A percentile compares a stretch with the other conserved stretches of the same genome.
These are phyloP conservation scores for Listronotus oregonensis DNA, from an alignment of 1,140 invertebrate species.

Conservation along the genomic window DNA sequence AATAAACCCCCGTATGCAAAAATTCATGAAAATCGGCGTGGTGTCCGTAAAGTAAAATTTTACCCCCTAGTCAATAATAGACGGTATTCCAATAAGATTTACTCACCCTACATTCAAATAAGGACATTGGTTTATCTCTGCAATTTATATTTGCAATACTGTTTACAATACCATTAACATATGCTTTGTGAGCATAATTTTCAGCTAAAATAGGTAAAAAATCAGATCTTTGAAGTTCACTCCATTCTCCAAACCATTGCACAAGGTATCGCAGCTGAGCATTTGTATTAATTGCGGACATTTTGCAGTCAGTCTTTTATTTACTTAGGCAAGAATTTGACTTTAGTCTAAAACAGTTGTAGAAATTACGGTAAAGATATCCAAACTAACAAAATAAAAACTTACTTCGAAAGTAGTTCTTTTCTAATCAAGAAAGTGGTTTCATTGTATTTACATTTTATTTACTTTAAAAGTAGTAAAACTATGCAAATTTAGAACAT, in stretches of 20 bases:
- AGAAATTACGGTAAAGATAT: no score
- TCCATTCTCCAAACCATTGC: conserved; percentile 89
- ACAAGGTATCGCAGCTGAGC: conserved; percentile 78
- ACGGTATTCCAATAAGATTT: no score
- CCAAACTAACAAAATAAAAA: no score
- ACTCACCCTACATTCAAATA: conserved; percentile 85
- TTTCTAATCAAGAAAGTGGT: no score
- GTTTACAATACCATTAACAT: conserved; percentile 76
- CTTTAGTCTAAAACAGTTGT: conserved; percentile 14
- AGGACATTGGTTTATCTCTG: conserved; percentile 76
- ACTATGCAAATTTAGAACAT: no score
- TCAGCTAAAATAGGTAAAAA: conserved; percentile 79
- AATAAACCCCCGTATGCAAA: no score
- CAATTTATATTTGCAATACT: conserved; percentile 70
- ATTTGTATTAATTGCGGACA: conserved; percentile 58
- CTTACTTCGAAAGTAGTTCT: no score
- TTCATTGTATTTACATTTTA: no score
- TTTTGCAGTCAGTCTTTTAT: conserved; percentile 29
- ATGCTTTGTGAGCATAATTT: conserved; percentile 63
- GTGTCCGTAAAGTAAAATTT: no score
- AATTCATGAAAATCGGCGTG: no score
- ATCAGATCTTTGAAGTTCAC: conserved; percentile 81
- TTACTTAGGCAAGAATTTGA: conserved; percentile 15
- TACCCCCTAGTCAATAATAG: no score
- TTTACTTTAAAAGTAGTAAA: no score